Evolutionary conservation across 2,888 invertebrate species (phyloP).

Genomic region (Idaea aversata): DNA sequence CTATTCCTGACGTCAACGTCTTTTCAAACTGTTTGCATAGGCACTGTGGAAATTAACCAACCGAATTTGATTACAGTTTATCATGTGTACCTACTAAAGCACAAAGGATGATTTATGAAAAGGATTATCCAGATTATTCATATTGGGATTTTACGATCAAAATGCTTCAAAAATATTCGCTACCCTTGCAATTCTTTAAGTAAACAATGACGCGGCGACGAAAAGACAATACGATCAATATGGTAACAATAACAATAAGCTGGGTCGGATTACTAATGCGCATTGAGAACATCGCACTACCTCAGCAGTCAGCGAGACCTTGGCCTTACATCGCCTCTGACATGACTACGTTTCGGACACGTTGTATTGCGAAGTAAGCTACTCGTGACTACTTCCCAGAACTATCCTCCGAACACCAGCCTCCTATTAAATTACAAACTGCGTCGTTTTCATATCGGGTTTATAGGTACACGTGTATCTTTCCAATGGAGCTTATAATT

Average conservation of each 20-base stretch:
- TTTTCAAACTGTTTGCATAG: slow-evolving; percentile 5
- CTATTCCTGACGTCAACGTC: slow-evolving; percentile 19
- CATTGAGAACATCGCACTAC: slow-evolving; percentile 44
- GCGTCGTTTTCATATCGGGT: slow-evolving; percentile 36
- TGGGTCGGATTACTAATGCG: slow-evolving; percentile 56
- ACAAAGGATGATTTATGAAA: slow-evolving; percentile 11
- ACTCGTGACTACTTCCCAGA: slow-evolving; percentile 53
- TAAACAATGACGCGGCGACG: slow-evolving; percentile 7
- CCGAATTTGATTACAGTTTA: background rate
- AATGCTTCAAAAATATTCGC: background rate
- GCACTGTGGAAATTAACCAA: slow-evolving; percentile 3
- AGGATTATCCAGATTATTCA: background rate
- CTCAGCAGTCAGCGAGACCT: slow-evolving; percentile 66
- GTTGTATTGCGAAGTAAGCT: slow-evolving; percentile 46
- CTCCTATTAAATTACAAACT: slow-evolving; percentile 49
- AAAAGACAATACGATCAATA: slow-evolving; percentile 33
- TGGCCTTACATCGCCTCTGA: slow-evolving; percentile 55
- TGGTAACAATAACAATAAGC: slow-evolving; percentile 41
- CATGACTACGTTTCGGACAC: slow-evolving; percentile 37
- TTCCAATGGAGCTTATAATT: slow-evolving; percentile 26
- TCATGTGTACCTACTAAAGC: slow-evolving; percentile 13
- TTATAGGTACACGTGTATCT: slow-evolving; percentile 32
- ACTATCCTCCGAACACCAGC: slow-evolving; percentile 42
- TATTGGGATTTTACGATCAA: background rate
- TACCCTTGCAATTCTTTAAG: background rate